Conservation (phyloP, 2,888 invertebrate genomes). For the Drosophila recens region DNA sequence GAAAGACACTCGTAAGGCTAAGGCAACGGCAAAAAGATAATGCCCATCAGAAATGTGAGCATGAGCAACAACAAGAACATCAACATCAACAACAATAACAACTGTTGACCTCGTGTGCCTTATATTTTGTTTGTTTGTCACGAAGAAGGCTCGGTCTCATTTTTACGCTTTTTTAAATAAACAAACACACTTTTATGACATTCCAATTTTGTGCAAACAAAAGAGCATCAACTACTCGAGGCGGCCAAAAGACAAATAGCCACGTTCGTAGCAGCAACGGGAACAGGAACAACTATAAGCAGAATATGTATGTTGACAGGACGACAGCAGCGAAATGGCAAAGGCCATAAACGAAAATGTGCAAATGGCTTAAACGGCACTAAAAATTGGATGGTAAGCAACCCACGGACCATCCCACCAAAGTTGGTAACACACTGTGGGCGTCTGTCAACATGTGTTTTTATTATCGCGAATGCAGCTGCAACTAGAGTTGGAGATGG, state of each 20-base stretch:
- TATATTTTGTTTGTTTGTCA: conserved; percentile 36
- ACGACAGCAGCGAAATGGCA: conserved; percentile 58
- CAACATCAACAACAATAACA: conserved; percentile 12
- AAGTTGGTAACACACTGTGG: conserved; percentile 26
- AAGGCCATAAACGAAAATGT: conserved; percentile 73
- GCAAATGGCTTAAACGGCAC: conserved; percentile 72
- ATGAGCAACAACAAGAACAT: conserved; percentile 6
- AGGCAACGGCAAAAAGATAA: conserved; percentile 38
- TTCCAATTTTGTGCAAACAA: conserved; percentile 72
- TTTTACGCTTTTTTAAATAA: conserved; percentile 76
- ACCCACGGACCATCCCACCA: conserved; percentile 6
- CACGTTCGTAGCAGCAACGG: conserved; percentile 33
- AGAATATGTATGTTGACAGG: conserved; percentile 52
- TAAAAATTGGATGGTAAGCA: conserved; percentile 54
- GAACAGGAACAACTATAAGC: conserved; percentile 33
- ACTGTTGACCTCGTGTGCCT: conserved; percentile 37
- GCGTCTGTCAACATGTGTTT: conserved; percentile 68
- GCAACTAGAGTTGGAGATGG: conserved; percentile 6
- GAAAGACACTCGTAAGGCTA: conserved; percentile 40
- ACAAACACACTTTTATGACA: conserved; percentile 75
- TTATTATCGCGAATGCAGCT: conserved; percentile 62
- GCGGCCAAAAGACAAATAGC: conserved; percentile 49
- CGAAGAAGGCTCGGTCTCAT: conserved; percentile 17
- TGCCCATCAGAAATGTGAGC: conserved; percentile 36
- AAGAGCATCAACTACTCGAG: conserved; percentile 50